These are phyloP conservation scores for Stenurella melanura DNA, from an alignment of 2,888 invertebrate genomes.

Conservation along the genomic window DNA sequence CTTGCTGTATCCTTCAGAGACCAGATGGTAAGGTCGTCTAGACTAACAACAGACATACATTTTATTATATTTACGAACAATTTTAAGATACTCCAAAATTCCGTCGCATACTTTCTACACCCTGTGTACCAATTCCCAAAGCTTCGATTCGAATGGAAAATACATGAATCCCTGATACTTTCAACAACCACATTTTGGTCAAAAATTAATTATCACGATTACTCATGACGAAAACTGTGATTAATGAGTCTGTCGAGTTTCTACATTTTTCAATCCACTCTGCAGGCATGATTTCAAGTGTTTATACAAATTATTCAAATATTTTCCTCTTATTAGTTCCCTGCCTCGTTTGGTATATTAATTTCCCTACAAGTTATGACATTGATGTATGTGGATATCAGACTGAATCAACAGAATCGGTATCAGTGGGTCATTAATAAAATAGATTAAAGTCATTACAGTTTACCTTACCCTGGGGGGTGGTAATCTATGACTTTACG, in stretches of 20 bases:
- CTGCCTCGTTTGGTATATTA: slow-evolving; percentile 28
- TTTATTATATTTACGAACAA: too few relatives aligned
- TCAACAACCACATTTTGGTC: not conserved
- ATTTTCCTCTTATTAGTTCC: slow-evolving; percentile 30
- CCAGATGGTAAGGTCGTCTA: too few relatives aligned
- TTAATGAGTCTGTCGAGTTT: not conserved
- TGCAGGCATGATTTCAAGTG: not conserved
- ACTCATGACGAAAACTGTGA: not conserved
- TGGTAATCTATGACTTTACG: slow-evolving; percentile 27
- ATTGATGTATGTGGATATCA: slow-evolving; percentile 30
- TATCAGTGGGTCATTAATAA: slow-evolving; percentile 39
- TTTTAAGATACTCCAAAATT: too few relatives aligned
- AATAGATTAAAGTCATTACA: slow-evolving; percentile 39
- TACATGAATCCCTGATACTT: not conserved
- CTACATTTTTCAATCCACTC: slow-evolving; percentile 1
- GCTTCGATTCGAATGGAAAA: not conserved
- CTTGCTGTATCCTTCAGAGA: too few relatives aligned
- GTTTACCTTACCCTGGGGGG: slow-evolving; percentile 29
- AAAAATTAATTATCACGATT: not conserved
- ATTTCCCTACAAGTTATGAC: slow-evolving; percentile 28
- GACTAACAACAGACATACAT: too few relatives aligned
- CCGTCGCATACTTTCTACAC: not conserved
- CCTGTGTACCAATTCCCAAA: not conserved
- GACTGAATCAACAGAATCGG: slow-evolving; percentile 34
- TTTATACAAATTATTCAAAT: slow-evolving; percentile 17